Conservation (phyloP, 2,113 vertebrate species). For the Sorex araneus region DNA sequence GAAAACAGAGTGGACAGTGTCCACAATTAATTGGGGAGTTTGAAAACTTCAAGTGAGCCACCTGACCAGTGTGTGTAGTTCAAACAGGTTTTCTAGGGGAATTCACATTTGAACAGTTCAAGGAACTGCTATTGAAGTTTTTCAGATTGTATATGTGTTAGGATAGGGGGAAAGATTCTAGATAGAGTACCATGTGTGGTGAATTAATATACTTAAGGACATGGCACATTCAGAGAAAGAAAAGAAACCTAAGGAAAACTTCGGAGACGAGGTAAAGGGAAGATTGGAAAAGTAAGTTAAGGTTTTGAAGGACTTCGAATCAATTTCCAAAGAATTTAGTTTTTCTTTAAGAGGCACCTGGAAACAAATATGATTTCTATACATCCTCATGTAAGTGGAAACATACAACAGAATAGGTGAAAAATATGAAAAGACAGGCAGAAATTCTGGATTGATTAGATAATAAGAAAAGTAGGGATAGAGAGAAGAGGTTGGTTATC, state of each 20-base stretch:
- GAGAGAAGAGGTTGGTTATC: not conserved
- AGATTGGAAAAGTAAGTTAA: not conserved
- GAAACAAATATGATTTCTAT: not conserved
- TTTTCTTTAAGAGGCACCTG: constrained; percentile 1
- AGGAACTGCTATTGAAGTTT: constrained; percentile 8
- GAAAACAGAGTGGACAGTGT: not conserved
- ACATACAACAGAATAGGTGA: not conserved
- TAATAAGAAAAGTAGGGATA: not conserved
- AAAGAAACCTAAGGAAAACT: not conserved
- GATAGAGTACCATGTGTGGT: not conserved
- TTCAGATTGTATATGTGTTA: not conserved
- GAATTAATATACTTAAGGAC: not conserved
- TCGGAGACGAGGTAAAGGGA: not conserved
- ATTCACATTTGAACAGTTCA: constrained; percentile 27
- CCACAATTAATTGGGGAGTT: constrained; percentile 65
- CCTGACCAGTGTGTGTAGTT: not conserved
- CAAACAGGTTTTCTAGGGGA: constrained; percentile 40
- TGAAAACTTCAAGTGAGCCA: constrained; percentile 11
- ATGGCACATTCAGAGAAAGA: not conserved
- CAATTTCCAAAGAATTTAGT: not conserved
- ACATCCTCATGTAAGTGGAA: not conserved
- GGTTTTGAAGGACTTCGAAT: constrained; percentile 3
- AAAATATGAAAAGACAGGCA: not conserved
- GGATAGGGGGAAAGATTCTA: not conserved
- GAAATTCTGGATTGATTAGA: not conserved